Evolutionary conservation across 2,113 vertebrate genomes (phyloP), one percentile per base, ranked within the genome.

Genomic region (Euleptes europaea): DNA sequence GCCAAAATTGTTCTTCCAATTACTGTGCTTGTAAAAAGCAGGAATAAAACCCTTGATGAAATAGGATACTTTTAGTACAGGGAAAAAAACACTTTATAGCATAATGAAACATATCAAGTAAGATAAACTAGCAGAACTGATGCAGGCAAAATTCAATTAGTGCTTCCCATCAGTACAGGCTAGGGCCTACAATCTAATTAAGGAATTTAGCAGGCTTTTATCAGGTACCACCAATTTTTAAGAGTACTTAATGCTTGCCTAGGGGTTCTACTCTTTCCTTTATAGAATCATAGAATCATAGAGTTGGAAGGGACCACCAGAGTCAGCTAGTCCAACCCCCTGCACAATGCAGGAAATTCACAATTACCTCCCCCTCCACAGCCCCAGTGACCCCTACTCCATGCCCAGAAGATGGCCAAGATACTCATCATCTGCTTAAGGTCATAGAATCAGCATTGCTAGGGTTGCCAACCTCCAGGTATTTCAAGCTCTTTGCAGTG

Each of bases 31-130:
- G 82, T 11, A 42, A 31, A 44, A n/a, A 6, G 26, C 26, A 14
- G 8, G 63, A 69, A 84, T 47, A 65, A 84, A 84, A 74, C 44
- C 63, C 69, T 54, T 77, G 77, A 77, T 77, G 73, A 77, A 77
- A 76, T 23, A 40, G 63, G 35, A 51, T 40, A 69, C 26, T 77
- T 66, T 80, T 35, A 80, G 65, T 44, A 35, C 15, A 40, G 17
- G 5, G 35, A 17, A 70, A 35, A 70, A 7, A 3, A 40, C 15
- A 6, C 35, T 38, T 67, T 51, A 51, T 69, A 51, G 44, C 35
- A 9, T 77, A 77, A 84, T 77, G 73, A 84, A 84, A 69, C 63
- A n/a, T 51, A 77, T 67, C 33, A 69, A 54, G 40, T 51, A 77
- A 49, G 63, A 69, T 69, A 77, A 77, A 76, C 26, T 51, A 71